Percentiles rank a stretch among this genome's conserved stretches.
Conservation (phyloP, 1,140 invertebrate genomes). For the Bombus waltoni region DNA sequence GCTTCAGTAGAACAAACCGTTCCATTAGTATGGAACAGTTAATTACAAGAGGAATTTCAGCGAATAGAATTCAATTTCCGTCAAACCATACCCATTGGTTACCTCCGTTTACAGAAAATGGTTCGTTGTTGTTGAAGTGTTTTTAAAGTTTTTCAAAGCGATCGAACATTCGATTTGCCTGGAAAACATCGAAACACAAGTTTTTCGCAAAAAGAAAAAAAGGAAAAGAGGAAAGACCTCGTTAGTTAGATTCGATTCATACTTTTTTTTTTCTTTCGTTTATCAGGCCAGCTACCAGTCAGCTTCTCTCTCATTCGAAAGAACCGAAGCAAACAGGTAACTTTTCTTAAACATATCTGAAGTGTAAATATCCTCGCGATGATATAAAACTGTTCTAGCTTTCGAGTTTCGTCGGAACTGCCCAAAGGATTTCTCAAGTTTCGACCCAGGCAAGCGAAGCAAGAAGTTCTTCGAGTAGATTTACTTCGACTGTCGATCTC, state of each 20-base stretch:
- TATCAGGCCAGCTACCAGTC: not conserved
- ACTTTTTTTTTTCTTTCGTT: not conserved
- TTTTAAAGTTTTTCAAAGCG: not conserved
- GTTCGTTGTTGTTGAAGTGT: not conserved
- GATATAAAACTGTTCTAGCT: conserved; percentile 49
- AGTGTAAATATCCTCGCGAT: conserved; percentile 46
- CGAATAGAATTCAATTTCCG: not conserved
- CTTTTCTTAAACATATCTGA: conserved; percentile 26
- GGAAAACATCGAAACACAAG: not conserved
- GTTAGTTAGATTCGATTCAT: conserved; percentile 1
- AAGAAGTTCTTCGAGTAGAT: conserved; percentile 52
- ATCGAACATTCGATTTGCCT: not conserved
- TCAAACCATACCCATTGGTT: not conserved
- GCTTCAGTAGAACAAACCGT: not conserved
- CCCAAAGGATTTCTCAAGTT: conserved; percentile 51
- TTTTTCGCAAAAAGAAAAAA: not conserved
- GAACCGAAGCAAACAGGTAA: conserved; percentile 42
- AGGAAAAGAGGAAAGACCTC: not conserved
- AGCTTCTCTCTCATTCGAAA: not conserved
- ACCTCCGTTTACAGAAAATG: not conserved
- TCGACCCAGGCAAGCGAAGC: conserved; percentile 24
- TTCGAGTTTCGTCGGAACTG: conserved; percentile 36
- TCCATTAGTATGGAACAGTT: not conserved
- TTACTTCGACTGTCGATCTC: conserved; percentile 50
- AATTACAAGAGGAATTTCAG: not conserved